These are phyloP conservation scores for Metaphire vulgaris DNA, from an alignment of 1,140 invertebrate species.

Conservation along the genomic window DNA sequence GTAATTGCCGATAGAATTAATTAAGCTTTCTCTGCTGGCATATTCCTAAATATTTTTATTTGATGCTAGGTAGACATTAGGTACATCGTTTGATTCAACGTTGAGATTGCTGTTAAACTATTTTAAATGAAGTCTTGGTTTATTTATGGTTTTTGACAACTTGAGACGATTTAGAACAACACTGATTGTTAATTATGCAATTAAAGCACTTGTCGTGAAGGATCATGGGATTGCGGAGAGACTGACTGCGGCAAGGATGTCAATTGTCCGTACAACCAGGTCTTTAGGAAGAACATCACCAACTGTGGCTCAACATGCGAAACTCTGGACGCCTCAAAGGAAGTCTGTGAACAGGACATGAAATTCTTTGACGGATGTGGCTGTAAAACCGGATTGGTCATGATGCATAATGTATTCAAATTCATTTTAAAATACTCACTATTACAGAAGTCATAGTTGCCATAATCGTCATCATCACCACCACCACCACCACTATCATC, in stretches of 20 bases:
- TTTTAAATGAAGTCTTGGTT: too few species aligned
- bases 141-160: too few species aligned
- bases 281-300: constrained; percentile 25
- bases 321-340: background rate
- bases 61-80: too few species aligned
- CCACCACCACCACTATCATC: too few species aligned
- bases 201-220: constrained; percentile 30
- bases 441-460: too few species aligned
- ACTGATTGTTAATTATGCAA: background rate
- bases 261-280: constrained; percentile 29
- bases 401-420: background rate
- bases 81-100: too few species aligned
- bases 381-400: background rate
- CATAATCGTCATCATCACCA: too few species aligned
- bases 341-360: background rate
- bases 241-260: constrained; percentile 25
- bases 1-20: too few species aligned
- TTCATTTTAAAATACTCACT: too few species aligned
- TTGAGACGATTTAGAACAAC: background rate
- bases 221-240: constrained; percentile 31
- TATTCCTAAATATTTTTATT: too few species aligned
- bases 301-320: constrained; percentile 26
- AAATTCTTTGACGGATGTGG: constrained; percentile 15
- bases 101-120: too few species aligned
- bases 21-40: too few species aligned